Base-by-base conservation (phyloP, 2,888 invertebrate genomes). In the Seira ritae region DNA sequence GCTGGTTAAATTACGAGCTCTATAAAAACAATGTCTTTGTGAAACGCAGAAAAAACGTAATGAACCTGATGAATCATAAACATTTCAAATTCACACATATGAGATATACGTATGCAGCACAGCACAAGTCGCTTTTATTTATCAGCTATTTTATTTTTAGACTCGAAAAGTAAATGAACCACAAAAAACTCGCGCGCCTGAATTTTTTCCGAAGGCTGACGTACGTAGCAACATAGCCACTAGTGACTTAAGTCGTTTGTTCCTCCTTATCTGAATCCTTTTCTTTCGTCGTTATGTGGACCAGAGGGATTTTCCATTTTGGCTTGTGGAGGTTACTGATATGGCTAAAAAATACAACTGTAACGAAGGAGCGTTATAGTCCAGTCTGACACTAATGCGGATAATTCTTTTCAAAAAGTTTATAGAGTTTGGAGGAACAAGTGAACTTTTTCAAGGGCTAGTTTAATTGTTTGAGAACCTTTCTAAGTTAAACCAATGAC, bases 271-370 rank as follows among this genome's bases (percentile, higher is more conserved):
- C n/a, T n/a, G n/a, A n/a, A 50, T 50, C 3, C 12, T 50, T 50
- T n/a, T 50, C 15, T n/a, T 2, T 8, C 50, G 3, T 50, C 12
- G 15, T 3, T 50, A 50, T n/a, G 15, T 31, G 31, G 3, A 31
- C 31, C 31, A 31, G 31, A 31, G 31, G 8, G 8, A 31, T 31
- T n/a, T n/a, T n/a, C n/a, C n/a, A n/a, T n/a, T n/a, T n/a, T 42
- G 42, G 42, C 42, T 2, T 50, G 17, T 62, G 62, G 62, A 62
- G 62, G 62, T 62, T 20, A 62, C 20, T 4, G 62, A 62, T 62
- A 62, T 20, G 62, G 62, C 3, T 8, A 31, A 31, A 55, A 55
- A 55, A 55, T 42, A 42, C 12, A 42, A 8, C 12, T 6, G 31
- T 2, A 31, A 31, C 31, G 31, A 31, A 55, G 55, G 55, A 55